A percentile compares a stretch with the other conserved stretches of the same genome.
Conservation (phyloP, 2,113 vertebrate species). For the Notothenia coriiceps region DNA sequence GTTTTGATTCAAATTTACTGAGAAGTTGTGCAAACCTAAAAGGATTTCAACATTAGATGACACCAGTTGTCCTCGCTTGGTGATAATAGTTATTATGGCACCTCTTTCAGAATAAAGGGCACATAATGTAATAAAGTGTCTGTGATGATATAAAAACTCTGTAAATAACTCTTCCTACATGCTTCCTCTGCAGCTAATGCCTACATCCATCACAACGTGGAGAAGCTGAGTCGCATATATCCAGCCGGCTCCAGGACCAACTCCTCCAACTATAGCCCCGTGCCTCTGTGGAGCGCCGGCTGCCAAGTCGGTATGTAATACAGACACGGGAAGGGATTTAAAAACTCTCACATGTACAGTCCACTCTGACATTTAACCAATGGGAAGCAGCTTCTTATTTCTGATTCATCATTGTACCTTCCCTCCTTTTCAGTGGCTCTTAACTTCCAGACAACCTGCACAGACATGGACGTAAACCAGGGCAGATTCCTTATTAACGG, state of each 20-base stretch:
- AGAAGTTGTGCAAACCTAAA: not conserved
- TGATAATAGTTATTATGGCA: not conserved
- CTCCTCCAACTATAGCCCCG: conserved; percentile 94
- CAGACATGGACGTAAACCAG: conserved; percentile 94
- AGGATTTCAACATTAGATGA: not conserved
- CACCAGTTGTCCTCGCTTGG: not conserved
- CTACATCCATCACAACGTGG: conserved; percentile 88
- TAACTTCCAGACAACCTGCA: conserved; percentile 93
- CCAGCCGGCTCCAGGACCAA: conserved; percentile 90
- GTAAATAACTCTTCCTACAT: not conserved
- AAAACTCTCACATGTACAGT: not conserved
- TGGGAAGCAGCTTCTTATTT: not conserved
- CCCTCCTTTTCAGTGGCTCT: conserved; percentile 88
- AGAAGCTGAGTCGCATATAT: conserved; percentile 92
- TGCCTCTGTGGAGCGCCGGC: conserved; percentile 93
- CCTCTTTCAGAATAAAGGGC: not conserved
- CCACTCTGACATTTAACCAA: not conserved
- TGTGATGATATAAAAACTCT: not conserved
- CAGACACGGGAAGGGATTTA: not conserved
- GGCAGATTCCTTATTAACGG: conserved; percentile 93
- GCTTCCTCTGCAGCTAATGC: conserved; percentile 80
- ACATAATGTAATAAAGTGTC: not conserved
- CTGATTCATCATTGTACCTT: not conserved
- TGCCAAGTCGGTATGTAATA: conserved; percentile 91
- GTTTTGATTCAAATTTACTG: not conserved